Evolutionary conservation across 2,113 vertebrate species (phyloP).

Genomic region (Lepidothrix coronata): DNA sequence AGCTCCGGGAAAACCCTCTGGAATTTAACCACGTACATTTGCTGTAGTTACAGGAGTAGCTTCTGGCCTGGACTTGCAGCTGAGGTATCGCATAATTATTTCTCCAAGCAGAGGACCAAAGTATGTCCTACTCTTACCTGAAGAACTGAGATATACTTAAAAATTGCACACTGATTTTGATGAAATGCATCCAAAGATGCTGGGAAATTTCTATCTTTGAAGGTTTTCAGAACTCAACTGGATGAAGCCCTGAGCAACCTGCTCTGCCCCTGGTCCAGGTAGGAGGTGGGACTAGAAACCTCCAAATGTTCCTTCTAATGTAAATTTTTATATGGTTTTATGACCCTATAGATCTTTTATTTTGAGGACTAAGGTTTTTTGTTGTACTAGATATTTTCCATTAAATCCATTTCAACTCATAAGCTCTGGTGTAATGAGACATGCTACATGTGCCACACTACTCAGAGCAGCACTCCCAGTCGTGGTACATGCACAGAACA

Average conservation of each 20-base stretch:
- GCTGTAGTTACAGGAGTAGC: neutral
- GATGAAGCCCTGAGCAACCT: neutral
- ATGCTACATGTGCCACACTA: neutral
- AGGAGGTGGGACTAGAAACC: neutral
- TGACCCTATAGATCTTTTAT: neutral
- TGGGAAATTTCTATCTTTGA: neutral
- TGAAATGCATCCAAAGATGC: neutral
- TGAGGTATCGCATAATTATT: neutral
- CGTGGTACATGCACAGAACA: neutral
- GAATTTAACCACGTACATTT: neutral
- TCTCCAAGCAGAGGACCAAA: neutral
- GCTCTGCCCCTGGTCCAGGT: neutral
- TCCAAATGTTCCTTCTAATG: neutral
- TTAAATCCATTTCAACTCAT: neutral
- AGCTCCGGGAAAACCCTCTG: constrained; percentile 8
- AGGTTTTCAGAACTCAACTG: neutral
- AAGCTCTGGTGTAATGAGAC: neutral
- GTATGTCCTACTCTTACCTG: neutral
- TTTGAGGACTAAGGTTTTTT: neutral
- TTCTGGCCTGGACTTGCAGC: neutral
- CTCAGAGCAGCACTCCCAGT: neutral
- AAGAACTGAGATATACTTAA: neutral
- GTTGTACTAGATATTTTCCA: neutral
- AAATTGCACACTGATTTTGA: neutral
- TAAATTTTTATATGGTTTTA: neutral